These are phyloP conservation scores for Dryomyza anilis DNA, from an alignment of 2,888 invertebrate species.

Conservation along the genomic window DNA sequence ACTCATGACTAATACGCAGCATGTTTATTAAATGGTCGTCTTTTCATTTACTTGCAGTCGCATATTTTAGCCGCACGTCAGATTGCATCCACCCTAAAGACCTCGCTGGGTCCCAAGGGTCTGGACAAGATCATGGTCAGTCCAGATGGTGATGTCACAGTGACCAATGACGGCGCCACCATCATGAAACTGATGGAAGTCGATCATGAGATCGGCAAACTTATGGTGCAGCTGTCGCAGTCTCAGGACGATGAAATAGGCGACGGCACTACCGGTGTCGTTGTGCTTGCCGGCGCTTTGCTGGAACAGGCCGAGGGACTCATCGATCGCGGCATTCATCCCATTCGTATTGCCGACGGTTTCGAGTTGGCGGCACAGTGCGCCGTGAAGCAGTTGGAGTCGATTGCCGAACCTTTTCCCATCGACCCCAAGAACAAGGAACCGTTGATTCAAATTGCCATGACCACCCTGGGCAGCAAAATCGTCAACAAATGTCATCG, in stretches of 20 bases:
- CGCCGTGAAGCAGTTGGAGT: slow-evolving; percentile 83
- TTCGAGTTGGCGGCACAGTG: slow-evolving; percentile 95
- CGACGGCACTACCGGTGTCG: slow-evolving; percentile 99
- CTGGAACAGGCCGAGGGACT: slow-evolving; percentile 92
- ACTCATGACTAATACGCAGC: slow-evolving; percentile 1
- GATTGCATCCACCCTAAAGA: slow-evolving; percentile 86
- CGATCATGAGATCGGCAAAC: slow-evolving; percentile 96
- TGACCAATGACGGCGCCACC: slow-evolving; percentile 99
- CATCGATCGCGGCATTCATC: slow-evolving; percentile 96
- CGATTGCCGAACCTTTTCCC: slow-evolving; percentile 87
- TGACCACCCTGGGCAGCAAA: slow-evolving; percentile 98
- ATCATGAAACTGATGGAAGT: slow-evolving; percentile 99
- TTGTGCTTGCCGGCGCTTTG: slow-evolving; percentile 81
- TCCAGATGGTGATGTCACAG: slow-evolving; percentile 94
- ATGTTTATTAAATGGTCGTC: background rate
- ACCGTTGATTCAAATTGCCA: slow-evolving; percentile 90
- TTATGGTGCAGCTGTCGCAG: slow-evolving; percentile 97
- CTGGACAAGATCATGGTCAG: slow-evolving; percentile 98
- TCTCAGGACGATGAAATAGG: slow-evolving; percentile 99
- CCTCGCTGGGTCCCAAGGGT: slow-evolving; percentile 96
- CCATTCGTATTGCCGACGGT: slow-evolving; percentile 97
- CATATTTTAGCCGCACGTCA: slow-evolving; percentile 97
- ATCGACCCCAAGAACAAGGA: slow-evolving; percentile 83
- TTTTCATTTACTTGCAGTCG: too few species aligned
- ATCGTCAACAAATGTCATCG: slow-evolving; percentile 96